Evolutionary conservation across 2,113 vertebrate species (phyloP).

Genomic region (Cheilinus undulatus): DNA sequence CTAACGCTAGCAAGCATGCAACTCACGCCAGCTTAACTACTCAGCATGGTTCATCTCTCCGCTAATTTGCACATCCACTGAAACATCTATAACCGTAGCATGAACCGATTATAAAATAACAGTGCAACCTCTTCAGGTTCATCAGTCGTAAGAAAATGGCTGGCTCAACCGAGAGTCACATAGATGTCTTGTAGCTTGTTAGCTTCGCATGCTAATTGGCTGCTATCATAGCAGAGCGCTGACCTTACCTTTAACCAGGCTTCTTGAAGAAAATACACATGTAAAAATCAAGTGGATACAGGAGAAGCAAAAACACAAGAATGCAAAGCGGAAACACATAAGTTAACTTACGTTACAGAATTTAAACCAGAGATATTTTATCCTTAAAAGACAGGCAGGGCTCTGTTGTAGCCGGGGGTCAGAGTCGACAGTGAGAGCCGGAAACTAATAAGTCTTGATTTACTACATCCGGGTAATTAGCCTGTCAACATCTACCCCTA

Average conservation of each 20-base stretch:
- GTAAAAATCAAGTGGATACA: background rate
- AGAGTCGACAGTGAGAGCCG: constrained; percentile 37
- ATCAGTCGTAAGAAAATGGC: constrained; percentile 55
- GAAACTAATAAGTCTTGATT: constrained; percentile 30
- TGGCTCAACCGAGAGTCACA: constrained; percentile 57
- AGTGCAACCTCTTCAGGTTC: background rate
- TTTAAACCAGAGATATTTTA: constrained; percentile 2
- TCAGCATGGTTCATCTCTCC: background rate
- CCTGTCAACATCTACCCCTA: background rate
- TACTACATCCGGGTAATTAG: constrained; percentile 60
- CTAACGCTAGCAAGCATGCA: constrained; percentile 11
- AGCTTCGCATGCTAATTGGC: constrained; percentile 56
- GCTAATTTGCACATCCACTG: fast-evolving
- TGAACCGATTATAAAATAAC: fast-evolving
- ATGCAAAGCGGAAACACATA: background rate
- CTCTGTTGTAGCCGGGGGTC: constrained; percentile 49
- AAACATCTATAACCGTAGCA: fast-evolving
- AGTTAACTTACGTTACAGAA: constrained; percentile 57
- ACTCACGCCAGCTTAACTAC: background rate
- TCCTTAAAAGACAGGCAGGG: constrained; percentile 7
- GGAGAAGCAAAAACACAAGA: background rate
- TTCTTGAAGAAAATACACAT: background rate
- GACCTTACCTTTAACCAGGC: constrained; percentile 64
- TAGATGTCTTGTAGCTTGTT: constrained; percentile 37
- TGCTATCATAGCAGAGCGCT: constrained; percentile 28